These are phyloP conservation scores for Linepithema humile DNA, from an alignment of 1,140 invertebrate genomes.

Conservation along the genomic window DNA sequence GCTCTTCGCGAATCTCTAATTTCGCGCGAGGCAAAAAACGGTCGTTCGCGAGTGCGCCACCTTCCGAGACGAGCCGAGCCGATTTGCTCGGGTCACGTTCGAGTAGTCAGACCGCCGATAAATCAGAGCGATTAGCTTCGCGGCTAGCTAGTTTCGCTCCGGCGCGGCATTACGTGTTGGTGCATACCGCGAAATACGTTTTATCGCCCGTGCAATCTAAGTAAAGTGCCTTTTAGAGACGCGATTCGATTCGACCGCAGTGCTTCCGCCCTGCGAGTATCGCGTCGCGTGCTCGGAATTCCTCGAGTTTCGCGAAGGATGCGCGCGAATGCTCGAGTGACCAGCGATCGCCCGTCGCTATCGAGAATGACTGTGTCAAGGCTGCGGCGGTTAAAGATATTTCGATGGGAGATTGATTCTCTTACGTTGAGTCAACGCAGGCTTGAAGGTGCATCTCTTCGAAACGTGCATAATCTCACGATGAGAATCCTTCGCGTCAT, in stretches of 20 bases:
- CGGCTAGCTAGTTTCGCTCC: neutral
- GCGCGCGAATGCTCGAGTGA: neutral
- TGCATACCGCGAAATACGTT: constrained; percentile 11
- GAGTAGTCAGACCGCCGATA: neutral
- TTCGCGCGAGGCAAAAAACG: neutral
- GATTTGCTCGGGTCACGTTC: constrained; percentile 15
- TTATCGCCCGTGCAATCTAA: neutral
- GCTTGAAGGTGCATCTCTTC: neutral
- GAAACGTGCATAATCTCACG: neutral
- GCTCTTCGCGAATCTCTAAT: neutral
- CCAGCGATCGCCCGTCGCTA: neutral
- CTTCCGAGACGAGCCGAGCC: neutral
- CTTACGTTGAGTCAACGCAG: neutral
- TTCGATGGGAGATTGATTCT: neutral
- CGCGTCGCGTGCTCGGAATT: neutral
- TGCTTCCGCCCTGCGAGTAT: neutral
- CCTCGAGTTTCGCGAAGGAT: neutral
- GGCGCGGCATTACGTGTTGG: neutral
- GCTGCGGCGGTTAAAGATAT: constrained; percentile 3
- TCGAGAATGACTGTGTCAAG: neutral
- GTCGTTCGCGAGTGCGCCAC: neutral
- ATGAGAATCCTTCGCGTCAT: neutral
- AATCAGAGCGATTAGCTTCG: constrained; percentile 38
- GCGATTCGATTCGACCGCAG: neutral
- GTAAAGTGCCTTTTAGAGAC: neutral